Conservation (phyloP, 2,797 vertebrate species). For the Sternarchorhynchus goeldii region DNA sequence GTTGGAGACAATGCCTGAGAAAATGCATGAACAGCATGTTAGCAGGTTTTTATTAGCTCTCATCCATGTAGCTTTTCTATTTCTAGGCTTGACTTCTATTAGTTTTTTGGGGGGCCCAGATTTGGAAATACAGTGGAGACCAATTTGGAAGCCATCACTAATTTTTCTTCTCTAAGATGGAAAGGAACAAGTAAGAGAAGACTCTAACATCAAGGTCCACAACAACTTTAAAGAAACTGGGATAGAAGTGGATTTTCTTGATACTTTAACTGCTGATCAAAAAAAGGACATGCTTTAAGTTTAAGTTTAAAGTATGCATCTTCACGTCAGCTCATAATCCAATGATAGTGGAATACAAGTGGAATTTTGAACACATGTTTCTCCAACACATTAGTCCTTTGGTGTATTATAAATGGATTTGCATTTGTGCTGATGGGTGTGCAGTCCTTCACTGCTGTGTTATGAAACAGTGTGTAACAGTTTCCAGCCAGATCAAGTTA, state of each 20-base stretch:
- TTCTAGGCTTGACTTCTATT: conserved; percentile 48
- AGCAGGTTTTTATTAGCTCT: conserved; percentile 36
- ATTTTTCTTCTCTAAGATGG: conserved; percentile 38
- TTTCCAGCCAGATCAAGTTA: no score
- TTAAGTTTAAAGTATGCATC: not conserved
- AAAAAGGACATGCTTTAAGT: conserved; percentile 6
- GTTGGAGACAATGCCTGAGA: not conserved
- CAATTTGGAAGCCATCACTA: conserved; percentile 37
- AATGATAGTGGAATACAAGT: no score
- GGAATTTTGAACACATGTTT: not conserved
- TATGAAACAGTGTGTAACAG: conserved; percentile 15
- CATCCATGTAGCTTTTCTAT: conserved; percentile 33
- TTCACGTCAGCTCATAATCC: no score
- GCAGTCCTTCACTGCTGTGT: conserved; percentile 18
- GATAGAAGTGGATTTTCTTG: conserved; percentile 18
- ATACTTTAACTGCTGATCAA: conserved; percentile 32
- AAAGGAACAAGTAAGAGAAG: conserved; percentile 41
- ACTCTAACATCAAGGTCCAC: conserved; percentile 18
- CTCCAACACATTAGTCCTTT: not conserved
- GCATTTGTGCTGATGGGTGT: conserved; percentile 6
- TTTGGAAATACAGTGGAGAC: conserved; percentile 39
- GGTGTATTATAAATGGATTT: not conserved
- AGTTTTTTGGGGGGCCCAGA: conserved; percentile 44
- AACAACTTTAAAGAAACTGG: conserved; percentile 12
- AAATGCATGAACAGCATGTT: conserved; percentile 37